Base-by-base conservation (phyloP, 2,888 invertebrate genomes). In the Polylopha cassiicola region DNA sequence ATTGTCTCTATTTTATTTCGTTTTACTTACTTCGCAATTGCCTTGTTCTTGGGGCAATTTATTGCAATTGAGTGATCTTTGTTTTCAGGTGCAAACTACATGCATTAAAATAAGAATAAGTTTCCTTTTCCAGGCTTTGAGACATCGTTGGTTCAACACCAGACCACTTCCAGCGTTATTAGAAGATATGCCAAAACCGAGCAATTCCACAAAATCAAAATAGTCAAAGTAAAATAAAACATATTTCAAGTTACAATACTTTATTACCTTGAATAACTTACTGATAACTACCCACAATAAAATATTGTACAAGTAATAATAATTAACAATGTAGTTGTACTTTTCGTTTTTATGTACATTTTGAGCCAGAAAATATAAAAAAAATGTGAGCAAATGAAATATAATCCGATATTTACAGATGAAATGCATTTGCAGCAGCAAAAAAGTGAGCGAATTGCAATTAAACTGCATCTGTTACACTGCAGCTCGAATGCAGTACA, bases 81-180 rank as follows among this genome's bases (percentile, higher is more conserved):
- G 30, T 27, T 3, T 26, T 9, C 11, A 3, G 9, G 3, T 10
- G 3, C 9, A 3, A 26, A 2, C 7, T 26, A 10, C 3, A n/a
- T 26, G 9, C 11, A 9, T 26, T 9, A n/a, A 10, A 10, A 9
- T 18, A 18, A 5, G 4, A 18, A 5, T 4, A 5, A 18, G 10
- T 8, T 30, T 13, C 13, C 9, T 34, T 43, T 51, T n/a, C n/a
- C 77, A 94, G 93, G 93, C 94, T 3, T 65, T 95, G 18, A 76
- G 87, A 28, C 92, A 94, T 66, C 76, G 78, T 8, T 95, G 93
- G 85, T 94, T 95, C 70, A 87, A 87, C 58, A 88, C 86, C 1
- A 84, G 86, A 43, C 95, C 95, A 0, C 73, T 87, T 14, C 90
- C 92, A 3, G 89, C 91, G 15, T 58, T 87, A 3, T 69, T 91